Evolutionary conservation across 2,888 invertebrate species (phyloP).

Genomic region (Amblyjoppa proteus): DNA sequence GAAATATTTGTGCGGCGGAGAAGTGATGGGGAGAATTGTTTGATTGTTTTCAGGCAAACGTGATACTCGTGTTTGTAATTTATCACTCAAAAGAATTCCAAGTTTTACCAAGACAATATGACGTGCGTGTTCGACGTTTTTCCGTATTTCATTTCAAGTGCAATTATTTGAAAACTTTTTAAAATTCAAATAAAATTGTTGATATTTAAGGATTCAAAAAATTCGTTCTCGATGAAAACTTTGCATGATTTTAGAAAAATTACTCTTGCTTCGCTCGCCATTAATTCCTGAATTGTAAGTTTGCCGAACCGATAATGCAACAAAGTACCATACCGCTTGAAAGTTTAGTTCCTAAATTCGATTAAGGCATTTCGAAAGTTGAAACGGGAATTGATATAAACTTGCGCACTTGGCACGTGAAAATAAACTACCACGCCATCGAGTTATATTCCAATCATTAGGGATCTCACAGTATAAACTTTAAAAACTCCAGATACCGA

Average conservation of each 20-base stretch:
- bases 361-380: background rate
- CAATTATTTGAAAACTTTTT: too few species aligned
- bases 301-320: background rate
- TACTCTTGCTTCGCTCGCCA: background rate
- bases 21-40: background rate
- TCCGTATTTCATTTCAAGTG: too few species aligned
- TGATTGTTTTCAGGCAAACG: background rate
- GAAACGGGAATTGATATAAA: background rate
- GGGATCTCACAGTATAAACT: slow-evolving; percentile 41
- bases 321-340: background rate
- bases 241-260: background rate
- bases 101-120: background rate
- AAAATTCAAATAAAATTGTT: background rate
- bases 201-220: background rate
- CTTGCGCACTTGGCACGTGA: background rate
- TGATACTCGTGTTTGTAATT: background rate
- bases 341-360: background rate
- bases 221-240: background rate
- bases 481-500: slow-evolving; percentile 53
- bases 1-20: background rate
- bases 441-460: slow-evolving; percentile 44
- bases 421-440: slow-evolving; percentile 21
- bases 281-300: too few species aligned
- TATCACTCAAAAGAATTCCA: background rate
- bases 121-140: too few species aligned